Evolutionary conservation across 2,113 vertebrate genomes (phyloP).

Genomic region (Carettochelys insculpta): DNA sequence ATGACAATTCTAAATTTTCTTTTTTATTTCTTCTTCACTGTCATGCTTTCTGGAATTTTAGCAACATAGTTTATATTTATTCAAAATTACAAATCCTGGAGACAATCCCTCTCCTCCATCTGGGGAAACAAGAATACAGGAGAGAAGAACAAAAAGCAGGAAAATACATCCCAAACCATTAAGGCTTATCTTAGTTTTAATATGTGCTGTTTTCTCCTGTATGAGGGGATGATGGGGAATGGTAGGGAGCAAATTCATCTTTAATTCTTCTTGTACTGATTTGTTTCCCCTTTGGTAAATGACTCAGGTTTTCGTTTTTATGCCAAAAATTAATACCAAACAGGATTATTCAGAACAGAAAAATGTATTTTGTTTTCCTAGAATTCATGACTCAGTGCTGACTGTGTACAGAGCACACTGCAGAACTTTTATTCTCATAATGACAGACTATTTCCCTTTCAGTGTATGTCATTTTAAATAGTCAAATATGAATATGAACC

Average conservation of each 20-base stretch:
- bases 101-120: background rate
- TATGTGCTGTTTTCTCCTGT: background rate
- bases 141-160: background rate
- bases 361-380: conserved; percentile 38
- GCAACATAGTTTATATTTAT: background rate
- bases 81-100: background rate
- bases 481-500: background rate
- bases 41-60: conserved; percentile 22
- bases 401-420: background rate
- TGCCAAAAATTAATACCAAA: conserved; percentile 23
- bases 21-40: background rate
- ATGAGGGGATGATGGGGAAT: background rate
- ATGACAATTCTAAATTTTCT: background rate
- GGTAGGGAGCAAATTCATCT: background rate
- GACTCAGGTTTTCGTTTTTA: background rate
- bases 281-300: conserved; percentile 3
- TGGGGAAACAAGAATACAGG: background rate
- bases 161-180: background rate
- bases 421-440: background rate
- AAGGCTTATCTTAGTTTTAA: background rate
- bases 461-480: background rate
- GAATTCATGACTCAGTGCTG: background rate
- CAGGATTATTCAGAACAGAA: conserved; percentile 7
- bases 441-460: background rate
- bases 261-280: background rate